phyloP scores from a whole-genome alignment of 2,888 invertebrate genomes.

The Clunio marinus region DNA sequence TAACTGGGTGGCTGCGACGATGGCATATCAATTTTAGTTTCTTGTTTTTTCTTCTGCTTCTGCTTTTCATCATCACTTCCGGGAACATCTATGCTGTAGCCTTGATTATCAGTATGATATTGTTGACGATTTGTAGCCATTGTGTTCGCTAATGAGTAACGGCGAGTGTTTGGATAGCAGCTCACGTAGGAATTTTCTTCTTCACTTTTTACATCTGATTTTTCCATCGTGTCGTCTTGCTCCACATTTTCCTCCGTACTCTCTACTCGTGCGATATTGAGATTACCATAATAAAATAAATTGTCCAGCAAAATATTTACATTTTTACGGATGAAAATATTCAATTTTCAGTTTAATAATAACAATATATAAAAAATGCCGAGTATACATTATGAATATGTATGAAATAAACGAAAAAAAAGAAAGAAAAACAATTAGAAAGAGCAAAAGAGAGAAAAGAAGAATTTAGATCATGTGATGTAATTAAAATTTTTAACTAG shows the following conservation, averaged over 20 bases:
- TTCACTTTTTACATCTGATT: constrained; percentile 29
- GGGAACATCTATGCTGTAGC: neutral
- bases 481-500: neutral
- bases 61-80: neutral
- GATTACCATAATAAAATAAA: too few species aligned
- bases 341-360: too few species aligned
- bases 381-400: too few species aligned
- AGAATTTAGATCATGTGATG: neutral
- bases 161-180: constrained; percentile 29
- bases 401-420: neutral
- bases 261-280: too few species aligned
- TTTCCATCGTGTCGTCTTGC: constrained; percentile 40
- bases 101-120: constrained; percentile 12
- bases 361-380: too few species aligned
- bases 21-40: constrained; percentile 40
- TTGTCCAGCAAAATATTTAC: too few species aligned
- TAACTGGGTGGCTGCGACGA: constrained; percentile 24
- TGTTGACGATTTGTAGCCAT: constrained; percentile 30
- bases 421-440: constrained; percentile 3
- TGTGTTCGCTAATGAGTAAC: constrained; percentile 28
- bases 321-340: too few species aligned
- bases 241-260: constrained; percentile 40
- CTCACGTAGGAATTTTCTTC: constrained; percentile 26
- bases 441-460: neutral
- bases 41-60: neutral